Evolutionary conservation across 2,113 vertebrate genomes (phyloP), one percentile per base, ranked within the genome.

Genomic region (Osmerus mordax): DNA sequence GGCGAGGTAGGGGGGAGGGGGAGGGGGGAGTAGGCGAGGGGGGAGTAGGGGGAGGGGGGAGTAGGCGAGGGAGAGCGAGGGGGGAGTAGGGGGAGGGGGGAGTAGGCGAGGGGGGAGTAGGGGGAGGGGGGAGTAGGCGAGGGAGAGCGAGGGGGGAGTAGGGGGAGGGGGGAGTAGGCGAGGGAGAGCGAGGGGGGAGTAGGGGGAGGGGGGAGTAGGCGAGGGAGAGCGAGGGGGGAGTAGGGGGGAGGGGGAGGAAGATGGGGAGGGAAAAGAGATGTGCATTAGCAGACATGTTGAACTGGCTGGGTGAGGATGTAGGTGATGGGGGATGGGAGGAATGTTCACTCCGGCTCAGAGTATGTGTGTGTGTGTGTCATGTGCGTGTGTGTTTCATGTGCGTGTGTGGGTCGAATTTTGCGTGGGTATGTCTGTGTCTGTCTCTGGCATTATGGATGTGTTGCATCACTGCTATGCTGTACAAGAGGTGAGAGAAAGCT

Each of bases 261-360:
- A 59, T n/a, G 56, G 21, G 56, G 56, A 21, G 19, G n/a, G 11
- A n/a, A 21, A 23, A 21, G 0, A 3, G 60, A 62, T 25, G 25
- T 61, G 59, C 14, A 14, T 25, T 23, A 23, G 14, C 19, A 32
- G 28, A 63, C 12, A 36, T 15, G 32, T 28, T 2, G 25, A 36
- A 16, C 29, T 63, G 61, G 32, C 28, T 28, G 61, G 23, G 14
- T 28, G 25, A 63, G 61, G 61, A 14, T 63, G 61, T 18, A 32
- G 61, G 61, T 63, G 61, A 63, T 25, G 61, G 29, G 54, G 58
- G 58, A 60, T 60, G 58, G 58, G 58, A 60, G 58, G 9, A 19
- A 21, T 60, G 58, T 11, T 23, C 19, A 9, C 58, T 19, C 19
- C 3, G 58, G 61, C 28, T 62, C 25, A 32, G 14, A 18, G 29